These are phyloP conservation scores for Porphyrio hochstetteri DNA, from an alignment of 2,113 vertebrate species.

Conservation along the genomic window DNA sequence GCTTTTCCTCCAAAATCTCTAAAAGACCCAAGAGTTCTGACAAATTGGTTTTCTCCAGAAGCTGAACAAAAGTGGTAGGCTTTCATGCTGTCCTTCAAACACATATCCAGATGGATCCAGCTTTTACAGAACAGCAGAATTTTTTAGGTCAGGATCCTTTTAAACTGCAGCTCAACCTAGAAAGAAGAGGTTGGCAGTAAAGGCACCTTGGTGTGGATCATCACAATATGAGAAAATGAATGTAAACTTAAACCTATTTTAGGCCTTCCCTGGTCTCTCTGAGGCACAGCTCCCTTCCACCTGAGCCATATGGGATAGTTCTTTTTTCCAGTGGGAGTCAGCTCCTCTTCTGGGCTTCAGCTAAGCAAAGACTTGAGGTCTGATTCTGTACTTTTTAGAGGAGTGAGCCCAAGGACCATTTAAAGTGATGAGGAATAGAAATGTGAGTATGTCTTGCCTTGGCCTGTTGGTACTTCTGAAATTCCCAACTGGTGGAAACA, in stretches of 20 bases:
- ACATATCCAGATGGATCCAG: background rate
- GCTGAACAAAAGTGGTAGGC: background rate
- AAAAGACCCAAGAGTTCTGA: background rate
- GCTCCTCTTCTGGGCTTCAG: background rate
- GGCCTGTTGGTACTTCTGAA: background rate
- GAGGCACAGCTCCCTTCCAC: background rate
- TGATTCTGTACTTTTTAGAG: background rate
- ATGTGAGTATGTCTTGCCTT: background rate
- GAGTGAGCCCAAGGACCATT: background rate
- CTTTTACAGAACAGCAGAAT: background rate
- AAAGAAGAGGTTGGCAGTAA: background rate
- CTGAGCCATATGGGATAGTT: background rate
- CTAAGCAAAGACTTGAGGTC: background rate
- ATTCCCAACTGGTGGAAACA: background rate
- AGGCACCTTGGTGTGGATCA: background rate
- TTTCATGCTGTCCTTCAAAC: background rate
- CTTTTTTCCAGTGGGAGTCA: background rate
- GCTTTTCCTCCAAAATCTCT: background rate
- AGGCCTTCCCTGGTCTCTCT: background rate
- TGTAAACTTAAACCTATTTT: background rate
- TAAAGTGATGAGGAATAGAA: background rate
- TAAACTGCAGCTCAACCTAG: background rate
- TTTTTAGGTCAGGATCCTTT: background rate
- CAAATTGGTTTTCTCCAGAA: background rate
- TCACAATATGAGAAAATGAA: background rate